Evolutionary conservation across 2,888 invertebrate genomes (phyloP).

Genomic region (Cerceris rybyensis): DNA sequence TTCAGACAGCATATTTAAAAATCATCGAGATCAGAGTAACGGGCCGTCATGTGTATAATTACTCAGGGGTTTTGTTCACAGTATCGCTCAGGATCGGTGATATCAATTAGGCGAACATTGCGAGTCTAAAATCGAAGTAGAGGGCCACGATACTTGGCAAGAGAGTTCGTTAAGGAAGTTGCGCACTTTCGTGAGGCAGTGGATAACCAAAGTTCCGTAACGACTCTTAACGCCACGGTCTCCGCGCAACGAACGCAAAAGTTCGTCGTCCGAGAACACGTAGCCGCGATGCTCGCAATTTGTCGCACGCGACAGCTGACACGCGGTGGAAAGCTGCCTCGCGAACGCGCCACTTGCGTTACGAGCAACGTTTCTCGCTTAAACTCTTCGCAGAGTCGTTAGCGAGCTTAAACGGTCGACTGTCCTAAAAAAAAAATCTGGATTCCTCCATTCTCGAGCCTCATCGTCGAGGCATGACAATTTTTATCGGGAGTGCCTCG

Average conservation of each 20-base stretch:
- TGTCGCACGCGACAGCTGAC: constrained; percentile 63
- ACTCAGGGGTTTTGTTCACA: too few species aligned
- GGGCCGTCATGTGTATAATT: too few species aligned
- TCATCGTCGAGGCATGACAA: too few species aligned
- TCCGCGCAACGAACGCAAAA: constrained; percentile 52
- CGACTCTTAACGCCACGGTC: constrained; percentile 67
- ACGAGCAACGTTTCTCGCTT: constrained; percentile 7
- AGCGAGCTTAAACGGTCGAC: not conserved
- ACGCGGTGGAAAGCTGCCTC: constrained; percentile 43
- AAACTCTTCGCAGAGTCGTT: not conserved
- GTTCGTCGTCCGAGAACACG: constrained; percentile 48
- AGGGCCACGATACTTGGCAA: constrained; percentile 61
- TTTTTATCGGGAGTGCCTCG: too few species aligned
- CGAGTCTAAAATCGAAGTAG: constrained; percentile 62
- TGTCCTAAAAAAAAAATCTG: too few species aligned
- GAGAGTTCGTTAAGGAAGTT: constrained; percentile 68
- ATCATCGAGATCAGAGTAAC: too few species aligned
- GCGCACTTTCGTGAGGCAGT: constrained; percentile 59
- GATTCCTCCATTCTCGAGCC: too few species aligned
- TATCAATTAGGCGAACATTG: constrained; percentile 46
- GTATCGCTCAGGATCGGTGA: constrained; percentile 23
- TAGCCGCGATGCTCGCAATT: constrained; percentile 61
- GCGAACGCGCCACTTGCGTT: constrained; percentile 43
- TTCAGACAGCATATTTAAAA: too few species aligned
- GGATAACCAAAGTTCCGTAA: constrained; percentile 67